Evolutionary conservation across 2,113 vertebrate genomes (phyloP).

Genomic region (Podarcis muralis): DNA sequence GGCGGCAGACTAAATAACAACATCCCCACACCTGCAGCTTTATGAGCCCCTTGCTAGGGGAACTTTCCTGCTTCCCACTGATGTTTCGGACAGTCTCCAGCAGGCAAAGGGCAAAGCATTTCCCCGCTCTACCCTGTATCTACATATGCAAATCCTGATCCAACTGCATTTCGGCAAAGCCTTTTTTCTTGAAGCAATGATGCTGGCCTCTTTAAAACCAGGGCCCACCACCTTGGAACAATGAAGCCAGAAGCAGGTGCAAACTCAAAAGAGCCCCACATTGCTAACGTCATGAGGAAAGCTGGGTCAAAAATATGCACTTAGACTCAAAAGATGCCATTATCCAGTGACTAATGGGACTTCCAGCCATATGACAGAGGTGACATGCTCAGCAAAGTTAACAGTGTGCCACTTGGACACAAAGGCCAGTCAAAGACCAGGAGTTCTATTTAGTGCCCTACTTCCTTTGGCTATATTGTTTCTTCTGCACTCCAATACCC

Average conservation of each 20-base stretch:
- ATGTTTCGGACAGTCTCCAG: constrained; percentile 32
- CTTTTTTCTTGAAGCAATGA: constrained; percentile 1
- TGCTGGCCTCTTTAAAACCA: not conserved
- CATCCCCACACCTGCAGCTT: constrained; percentile 85
- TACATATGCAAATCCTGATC: rapidly evolving
- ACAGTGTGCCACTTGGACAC: not conserved
- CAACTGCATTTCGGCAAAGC: not conserved
- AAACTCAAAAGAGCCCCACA: not conserved
- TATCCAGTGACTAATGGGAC: not conserved
- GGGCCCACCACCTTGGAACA: not conserved
- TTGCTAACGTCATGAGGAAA: not conserved
- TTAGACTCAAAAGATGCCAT: not conserved
- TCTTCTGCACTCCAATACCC: not conserved
- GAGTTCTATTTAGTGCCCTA: not conserved
- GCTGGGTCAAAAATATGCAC: not conserved
- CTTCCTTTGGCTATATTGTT: not conserved
- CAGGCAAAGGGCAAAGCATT: constrained; percentile 45
- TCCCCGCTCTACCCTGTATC: not conserved
- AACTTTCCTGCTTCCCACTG: constrained; percentile 62
- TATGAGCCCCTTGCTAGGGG: constrained; percentile 73
- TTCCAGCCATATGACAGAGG: not conserved
- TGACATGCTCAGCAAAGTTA: not conserved
- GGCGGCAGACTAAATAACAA: constrained; percentile 87
- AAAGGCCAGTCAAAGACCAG: not conserved
- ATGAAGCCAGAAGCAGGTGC: constrained; percentile 2